Evolutionary conservation across 2,797 vertebrate genomes (phyloP), one percentile per base, ranked within the genome.

Genomic region (Orientallactaga sibirica): DNA sequence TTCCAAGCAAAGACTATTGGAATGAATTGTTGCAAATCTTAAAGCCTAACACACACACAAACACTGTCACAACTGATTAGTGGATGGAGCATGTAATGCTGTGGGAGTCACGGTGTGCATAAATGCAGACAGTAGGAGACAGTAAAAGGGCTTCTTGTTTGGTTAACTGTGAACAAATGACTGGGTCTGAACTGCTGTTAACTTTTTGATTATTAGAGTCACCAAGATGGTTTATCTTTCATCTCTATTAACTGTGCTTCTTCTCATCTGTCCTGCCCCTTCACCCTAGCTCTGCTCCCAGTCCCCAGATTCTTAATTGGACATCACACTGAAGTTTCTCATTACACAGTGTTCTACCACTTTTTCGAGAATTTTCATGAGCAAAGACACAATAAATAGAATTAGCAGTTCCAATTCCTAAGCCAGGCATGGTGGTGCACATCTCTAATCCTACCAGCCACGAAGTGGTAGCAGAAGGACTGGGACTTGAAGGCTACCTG

Each of bases 311-410:
- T 80, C 48, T 73, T 92, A 82, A 52, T 61, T 88, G 10, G 15
- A 18, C 2, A 76, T 48, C 27, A 55, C 24, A 67, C 5, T 67
- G 25, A 76, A 68, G 64, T 79, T 37, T 88, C 71, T 94, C 20
- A 52, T 64, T 90, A 43, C 4, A n/a, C 10, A 71, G n/a, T 29
- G 41, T 70, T 71, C 37, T 1, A 68, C 62, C 88, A 18, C 86
- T 29, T 86, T 92, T 12, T 77, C 55, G 48, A 92, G 12, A 91
- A 81, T 61, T 85, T 91, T 91, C 20, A 93, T 82, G 33, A 78
- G 19, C 43, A 85, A 48, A 73, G 70, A 78, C 6, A 70, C 15
- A 19, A 84, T 55, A 77, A 94, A 68, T 41, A 76, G 7, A 79
- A 25, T 64, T 82, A 62, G 27, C 74, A 33, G 1, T 91, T 82